Percentiles rank a stretch among this genome's conserved stretches.
Conservation (phyloP, 2,113 vertebrate species). For the Sturnus vulgaris region DNA sequence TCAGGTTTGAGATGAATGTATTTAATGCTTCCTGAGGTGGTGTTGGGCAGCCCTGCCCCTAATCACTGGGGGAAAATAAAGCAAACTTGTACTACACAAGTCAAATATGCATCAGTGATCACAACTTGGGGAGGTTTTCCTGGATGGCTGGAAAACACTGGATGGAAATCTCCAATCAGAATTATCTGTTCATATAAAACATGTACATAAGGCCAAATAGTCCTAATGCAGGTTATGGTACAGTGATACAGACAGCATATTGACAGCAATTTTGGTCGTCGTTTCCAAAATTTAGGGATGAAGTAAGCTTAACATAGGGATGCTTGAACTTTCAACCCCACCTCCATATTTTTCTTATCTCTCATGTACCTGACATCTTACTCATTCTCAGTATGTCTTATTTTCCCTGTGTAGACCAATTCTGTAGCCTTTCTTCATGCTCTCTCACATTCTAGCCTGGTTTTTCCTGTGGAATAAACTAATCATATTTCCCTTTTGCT, state of each 20-base stretch:
- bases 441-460: not conserved
- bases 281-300: not conserved
- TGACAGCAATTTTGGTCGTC: not conserved
- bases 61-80: not conserved
- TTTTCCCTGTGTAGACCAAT: not conserved
- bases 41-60: not conserved
- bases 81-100: not conserved
- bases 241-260: not conserved
- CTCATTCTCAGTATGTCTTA: not conserved
- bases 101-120: not conserved
- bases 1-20: not conserved
- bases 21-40: not conserved
- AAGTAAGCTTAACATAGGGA: not conserved
- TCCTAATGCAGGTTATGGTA: not conserved
- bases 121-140: not conserved
- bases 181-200: not conserved
- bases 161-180: not conserved
- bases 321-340: not conserved
- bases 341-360: not conserved
- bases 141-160: not conserved
- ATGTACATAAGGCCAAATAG: not conserved
- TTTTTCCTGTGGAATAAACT: constrained; percentile 37
- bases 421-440: not conserved
- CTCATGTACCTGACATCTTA: not conserved
- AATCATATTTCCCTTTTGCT: constrained; percentile 52